A percentile compares a stretch with the other conserved stretches of the same genome.
phyloP scores from a whole-genome alignment of 2,113 vertebrate genomes.

The Eira barbara region DNA sequence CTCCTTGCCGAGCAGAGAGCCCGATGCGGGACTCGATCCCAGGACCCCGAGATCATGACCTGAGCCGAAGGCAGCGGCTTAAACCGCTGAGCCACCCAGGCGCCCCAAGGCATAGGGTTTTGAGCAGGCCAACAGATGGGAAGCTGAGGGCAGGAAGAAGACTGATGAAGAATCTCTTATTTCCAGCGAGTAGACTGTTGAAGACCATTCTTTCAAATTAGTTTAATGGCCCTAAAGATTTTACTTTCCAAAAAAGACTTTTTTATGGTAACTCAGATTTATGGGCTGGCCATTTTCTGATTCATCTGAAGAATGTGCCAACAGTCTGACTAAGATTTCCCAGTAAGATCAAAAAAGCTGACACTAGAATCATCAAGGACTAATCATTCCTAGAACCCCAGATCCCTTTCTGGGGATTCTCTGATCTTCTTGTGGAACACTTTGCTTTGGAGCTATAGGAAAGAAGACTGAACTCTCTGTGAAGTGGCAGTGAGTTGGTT shows the following conservation, averaged over 20 bases:
- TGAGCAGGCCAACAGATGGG: background rate
- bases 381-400: background rate
- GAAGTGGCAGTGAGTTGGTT: background rate
- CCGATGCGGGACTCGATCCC: too few relatives aligned
- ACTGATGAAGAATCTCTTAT: background rate
- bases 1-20: too few relatives aligned
- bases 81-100: too few relatives aligned
- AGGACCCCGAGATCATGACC: too few relatives aligned
- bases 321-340: background rate
- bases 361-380: background rate
- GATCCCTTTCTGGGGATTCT: background rate
- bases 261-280: background rate
- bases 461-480: background rate
- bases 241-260: conserved; percentile 6
- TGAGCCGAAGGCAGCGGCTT: too few relatives aligned
- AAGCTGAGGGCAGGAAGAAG: background rate
- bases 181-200: background rate
- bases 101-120: background rate
- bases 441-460: conserved; percentile 5
- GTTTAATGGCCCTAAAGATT: background rate
- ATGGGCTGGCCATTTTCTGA: background rate
- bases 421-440: background rate
- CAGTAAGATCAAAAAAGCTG: background rate
- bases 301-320: background rate
- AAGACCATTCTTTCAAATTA: background rate